phyloP scores from a whole-genome alignment of 1,140 invertebrate species.

The fruit fly (Drosophila melanogaster) region DNA sequence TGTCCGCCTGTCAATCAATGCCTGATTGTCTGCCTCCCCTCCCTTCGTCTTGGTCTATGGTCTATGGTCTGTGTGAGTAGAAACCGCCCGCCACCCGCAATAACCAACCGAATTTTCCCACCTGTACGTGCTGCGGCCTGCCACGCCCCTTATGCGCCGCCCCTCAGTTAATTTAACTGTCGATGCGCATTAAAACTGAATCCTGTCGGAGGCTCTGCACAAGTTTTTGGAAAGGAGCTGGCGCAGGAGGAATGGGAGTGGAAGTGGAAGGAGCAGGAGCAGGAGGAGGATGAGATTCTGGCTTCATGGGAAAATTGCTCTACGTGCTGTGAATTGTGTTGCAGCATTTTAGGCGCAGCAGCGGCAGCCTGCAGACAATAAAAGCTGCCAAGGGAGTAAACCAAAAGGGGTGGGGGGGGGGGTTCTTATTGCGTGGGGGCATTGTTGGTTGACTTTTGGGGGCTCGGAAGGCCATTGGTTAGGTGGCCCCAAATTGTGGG shows the following conservation, averaged over 20 bases:
- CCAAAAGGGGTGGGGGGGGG: not conserved
- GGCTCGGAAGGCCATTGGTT: not conserved
- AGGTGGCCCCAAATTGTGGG: not conserved
- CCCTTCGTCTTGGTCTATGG: too few species aligned
- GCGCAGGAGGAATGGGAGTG: too few species aligned
- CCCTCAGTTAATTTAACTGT: constrained; percentile 61
- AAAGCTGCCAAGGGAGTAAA: constrained; percentile 42
- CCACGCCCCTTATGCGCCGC: constrained; percentile 19
- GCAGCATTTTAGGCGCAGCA: constrained; percentile 56
- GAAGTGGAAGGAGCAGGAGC: too few species aligned
- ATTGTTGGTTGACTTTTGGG: not conserved
- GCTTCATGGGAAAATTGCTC: constrained; percentile 56
- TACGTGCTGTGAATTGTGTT: constrained; percentile 63
- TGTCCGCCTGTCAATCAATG: constrained; percentile 44
- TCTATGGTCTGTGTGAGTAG: not conserved
- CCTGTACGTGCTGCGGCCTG: constrained; percentile 46
- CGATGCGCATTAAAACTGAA: constrained; percentile 62
- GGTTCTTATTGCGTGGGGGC: not conserved
- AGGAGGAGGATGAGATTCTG: not conserved
- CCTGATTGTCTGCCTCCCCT: constrained; percentile 37
- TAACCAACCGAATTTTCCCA: not conserved
- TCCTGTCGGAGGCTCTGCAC: constrained; percentile 39
- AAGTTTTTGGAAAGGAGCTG: constrained; percentile 3
- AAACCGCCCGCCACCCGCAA: not conserved
- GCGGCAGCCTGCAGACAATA: constrained; percentile 48